These are phyloP conservation scores for Epirrhoe tristata DNA, from an alignment of 2,888 invertebrate species.

Conservation along the genomic window DNA sequence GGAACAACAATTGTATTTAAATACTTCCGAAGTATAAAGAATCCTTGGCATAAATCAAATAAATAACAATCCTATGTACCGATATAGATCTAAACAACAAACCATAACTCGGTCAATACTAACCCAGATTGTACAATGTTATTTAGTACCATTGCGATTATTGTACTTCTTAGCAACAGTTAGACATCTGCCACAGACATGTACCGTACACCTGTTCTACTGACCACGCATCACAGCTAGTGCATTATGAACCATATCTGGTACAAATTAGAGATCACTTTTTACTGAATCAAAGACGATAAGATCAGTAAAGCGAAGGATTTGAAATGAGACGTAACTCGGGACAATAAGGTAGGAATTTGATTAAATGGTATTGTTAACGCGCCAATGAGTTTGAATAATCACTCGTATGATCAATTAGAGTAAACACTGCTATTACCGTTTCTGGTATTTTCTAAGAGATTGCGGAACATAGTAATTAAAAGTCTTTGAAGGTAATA, in stretches of 20 bases:
- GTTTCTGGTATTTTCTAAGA: conserved; percentile 42
- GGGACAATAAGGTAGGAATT: conserved; percentile 24
- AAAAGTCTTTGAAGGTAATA: conserved; percentile 27
- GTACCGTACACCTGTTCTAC: conserved; percentile 64
- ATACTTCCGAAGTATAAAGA: not conserved
- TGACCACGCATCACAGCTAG: conserved; percentile 51
- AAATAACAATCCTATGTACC: not conserved
- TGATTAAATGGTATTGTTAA: conserved; percentile 28
- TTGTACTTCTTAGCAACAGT: conserved; percentile 59
- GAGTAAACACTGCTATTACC: conserved; percentile 45
- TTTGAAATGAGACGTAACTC: conserved; percentile 31
- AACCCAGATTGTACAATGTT: conserved; percentile 33
- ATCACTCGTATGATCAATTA: conserved; percentile 45
- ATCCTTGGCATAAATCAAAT: conserved; percentile 17
- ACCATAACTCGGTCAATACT: conserved; percentile 30
- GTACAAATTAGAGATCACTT: conserved; percentile 31
- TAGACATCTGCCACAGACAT: conserved; percentile 55
- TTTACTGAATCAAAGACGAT: conserved; percentile 23
- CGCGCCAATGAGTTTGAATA: conserved; percentile 44
- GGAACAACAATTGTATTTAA: not conserved
- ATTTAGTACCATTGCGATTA: conserved; percentile 47
- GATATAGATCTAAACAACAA: conserved; percentile 27
- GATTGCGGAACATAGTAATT: conserved; percentile 41
- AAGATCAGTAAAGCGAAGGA: conserved; percentile 14
- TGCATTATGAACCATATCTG: conserved; percentile 34